Percentiles rank a stretch among this genome's conserved stretches.
Evolutionary conservation across 2,113 vertebrate species (phyloP).

Genomic region (Myiopsitta monachus): DNA sequence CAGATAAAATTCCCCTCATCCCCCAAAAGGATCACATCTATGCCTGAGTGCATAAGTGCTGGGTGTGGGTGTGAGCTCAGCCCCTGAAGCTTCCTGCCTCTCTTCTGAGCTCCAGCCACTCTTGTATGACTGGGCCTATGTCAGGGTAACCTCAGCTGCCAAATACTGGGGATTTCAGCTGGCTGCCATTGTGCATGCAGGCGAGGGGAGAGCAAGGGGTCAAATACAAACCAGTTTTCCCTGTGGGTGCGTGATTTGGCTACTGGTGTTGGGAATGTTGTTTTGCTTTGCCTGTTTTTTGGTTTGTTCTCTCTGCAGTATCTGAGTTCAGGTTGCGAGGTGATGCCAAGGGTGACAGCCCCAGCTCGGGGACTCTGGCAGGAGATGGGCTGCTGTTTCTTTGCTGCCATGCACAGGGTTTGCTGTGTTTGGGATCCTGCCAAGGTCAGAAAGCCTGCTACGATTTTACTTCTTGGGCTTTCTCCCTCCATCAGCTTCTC

Average conservation of each 20-base stretch:
- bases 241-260: background rate
- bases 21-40: background rate
- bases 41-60: background rate
- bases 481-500: background rate
- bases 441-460: fast-evolving
- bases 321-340: background rate
- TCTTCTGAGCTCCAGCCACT: background rate
- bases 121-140: background rate
- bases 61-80: background rate
- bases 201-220: background rate
- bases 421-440: background rate
- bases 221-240: background rate
- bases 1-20: background rate
- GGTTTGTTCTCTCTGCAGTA: background rate
- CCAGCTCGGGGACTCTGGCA: fast-evolving
- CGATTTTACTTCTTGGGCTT: background rate
- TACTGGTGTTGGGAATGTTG: background rate
- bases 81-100: background rate
- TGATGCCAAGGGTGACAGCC: fast-evolving
- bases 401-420: background rate
- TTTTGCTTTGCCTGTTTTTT: background rate
- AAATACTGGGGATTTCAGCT: background rate
- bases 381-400: background rate
- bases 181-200: background rate
- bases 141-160: background rate